phyloP scores from a whole-genome alignment of 2,797 vertebrate genomes.

The Pelodytes ibericus region DNA sequence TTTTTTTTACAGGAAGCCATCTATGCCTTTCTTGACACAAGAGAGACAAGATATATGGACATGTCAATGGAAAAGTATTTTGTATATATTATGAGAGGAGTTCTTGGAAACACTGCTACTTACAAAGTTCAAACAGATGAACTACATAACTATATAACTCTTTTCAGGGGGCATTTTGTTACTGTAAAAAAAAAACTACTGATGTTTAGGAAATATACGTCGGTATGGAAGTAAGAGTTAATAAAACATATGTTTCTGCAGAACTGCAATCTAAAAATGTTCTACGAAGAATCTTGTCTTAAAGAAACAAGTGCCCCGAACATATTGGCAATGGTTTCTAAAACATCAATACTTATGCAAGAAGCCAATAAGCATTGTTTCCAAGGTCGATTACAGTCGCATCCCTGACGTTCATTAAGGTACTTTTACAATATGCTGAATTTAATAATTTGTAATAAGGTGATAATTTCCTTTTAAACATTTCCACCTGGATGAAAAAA shows the following conservation, averaged over 20 bases:
- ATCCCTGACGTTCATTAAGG: neutral
- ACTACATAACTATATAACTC: neutral
- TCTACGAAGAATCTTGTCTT: no score
- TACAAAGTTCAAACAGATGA: neutral
- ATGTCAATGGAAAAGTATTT: constrained; percentile 9
- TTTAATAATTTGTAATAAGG: neutral
- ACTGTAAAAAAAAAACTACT: neutral
- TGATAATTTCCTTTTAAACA: constrained; percentile 1
- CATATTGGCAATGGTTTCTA: no score
- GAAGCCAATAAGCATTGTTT: no score
- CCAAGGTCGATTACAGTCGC: neutral
- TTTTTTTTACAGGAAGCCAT: constrained; percentile 20
- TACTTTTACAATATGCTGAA: neutral
- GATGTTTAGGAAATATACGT: neutral
- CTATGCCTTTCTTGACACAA: neutral
- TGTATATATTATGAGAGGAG: neutral
- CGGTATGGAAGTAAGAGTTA: neutral
- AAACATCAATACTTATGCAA: no score
- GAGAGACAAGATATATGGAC: neutral
- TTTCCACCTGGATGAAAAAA: neutral
- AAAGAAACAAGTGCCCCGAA: no score
- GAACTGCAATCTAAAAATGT: no score
- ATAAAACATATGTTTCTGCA: no score
- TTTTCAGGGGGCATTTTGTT: neutral
- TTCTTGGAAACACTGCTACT: constrained; percentile 18